Percentiles rank a stretch among this genome's conserved stretches.
Conservation (phyloP, 2,888 invertebrate species). For the Scaptomyza parva region DNA sequence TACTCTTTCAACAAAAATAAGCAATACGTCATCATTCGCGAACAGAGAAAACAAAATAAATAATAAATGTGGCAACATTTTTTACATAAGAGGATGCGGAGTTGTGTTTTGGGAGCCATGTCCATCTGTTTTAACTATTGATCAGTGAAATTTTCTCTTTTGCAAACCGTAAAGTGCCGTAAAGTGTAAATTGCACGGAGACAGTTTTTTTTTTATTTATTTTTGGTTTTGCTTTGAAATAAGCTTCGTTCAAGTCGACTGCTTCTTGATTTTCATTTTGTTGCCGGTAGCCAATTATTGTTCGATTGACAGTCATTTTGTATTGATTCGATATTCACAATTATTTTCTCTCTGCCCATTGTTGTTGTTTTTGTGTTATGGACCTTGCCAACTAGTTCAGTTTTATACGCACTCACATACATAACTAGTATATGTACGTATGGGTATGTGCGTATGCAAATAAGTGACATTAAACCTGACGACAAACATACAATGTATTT, state of each 20-base stretch:
- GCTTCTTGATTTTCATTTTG: background rate
- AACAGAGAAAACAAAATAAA: slow-evolving; percentile 3
- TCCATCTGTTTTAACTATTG: background rate
- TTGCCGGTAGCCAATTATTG: slow-evolving; percentile 43
- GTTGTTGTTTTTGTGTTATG: slow-evolving; percentile 15
- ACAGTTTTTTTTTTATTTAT: background rate
- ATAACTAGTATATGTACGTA: background rate
- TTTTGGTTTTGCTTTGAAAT: background rate
- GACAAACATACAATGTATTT: slow-evolving; percentile 15
- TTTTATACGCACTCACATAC: background rate
- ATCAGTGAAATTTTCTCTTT: background rate
- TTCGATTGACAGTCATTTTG: slow-evolving; percentile 64
- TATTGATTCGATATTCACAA: slow-evolving; percentile 69
- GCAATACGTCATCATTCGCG: slow-evolving; percentile 27
- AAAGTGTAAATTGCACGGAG: background rate
- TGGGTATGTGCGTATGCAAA: slow-evolving; percentile 19
- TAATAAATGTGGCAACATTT: background rate
- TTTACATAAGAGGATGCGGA: slow-evolving; percentile 22
- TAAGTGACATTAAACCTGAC: slow-evolving; percentile 14
- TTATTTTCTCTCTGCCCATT: slow-evolving; percentile 21
- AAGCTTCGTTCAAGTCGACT: slow-evolving; percentile 6
- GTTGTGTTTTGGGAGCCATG: background rate
- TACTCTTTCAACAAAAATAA: slow-evolving; percentile 21
- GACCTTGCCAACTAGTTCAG: slow-evolving; percentile 18
- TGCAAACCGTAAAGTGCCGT: background rate